These are phyloP conservation scores for Augochlorella aurata DNA, from an alignment of 2,888 invertebrate genomes.

Conservation along the genomic window DNA sequence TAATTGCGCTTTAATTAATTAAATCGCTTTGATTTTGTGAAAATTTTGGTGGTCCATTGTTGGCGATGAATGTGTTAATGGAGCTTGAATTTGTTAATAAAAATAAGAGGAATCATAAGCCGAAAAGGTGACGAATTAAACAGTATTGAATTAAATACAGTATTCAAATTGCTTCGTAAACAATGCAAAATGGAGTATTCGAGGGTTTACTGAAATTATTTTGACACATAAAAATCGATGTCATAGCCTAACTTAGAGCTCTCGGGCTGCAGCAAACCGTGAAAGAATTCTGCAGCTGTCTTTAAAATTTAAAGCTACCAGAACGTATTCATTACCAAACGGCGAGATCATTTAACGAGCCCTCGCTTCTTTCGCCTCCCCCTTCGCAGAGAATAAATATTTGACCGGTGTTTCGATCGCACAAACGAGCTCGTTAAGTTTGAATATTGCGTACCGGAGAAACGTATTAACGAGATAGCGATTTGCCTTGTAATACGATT, in stretches of 20 bases:
- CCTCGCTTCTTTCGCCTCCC: conserved; percentile 22
- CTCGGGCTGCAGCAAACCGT: background rate
- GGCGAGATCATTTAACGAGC: conserved; percentile 31
- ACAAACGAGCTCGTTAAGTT: conserved; percentile 16
- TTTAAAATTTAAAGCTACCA: background rate
- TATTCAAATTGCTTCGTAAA: too few species aligned
- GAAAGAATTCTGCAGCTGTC: background rate
- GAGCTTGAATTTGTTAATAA: too few species aligned
- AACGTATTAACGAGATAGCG: conserved; percentile 11
- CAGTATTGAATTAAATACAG: too few species aligned
- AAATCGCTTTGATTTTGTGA: too few species aligned
- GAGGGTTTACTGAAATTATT: background rate
- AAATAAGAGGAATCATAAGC: too few species aligned
- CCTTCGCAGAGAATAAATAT: conserved; percentile 39
- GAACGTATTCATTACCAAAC: conserved; percentile 21
- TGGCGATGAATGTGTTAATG: too few species aligned
- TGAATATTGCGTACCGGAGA: conserved; percentile 15
- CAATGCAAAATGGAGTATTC: too few species aligned
- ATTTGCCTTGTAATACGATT: background rate
- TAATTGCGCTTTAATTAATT: too few species aligned
- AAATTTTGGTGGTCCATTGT: too few species aligned
- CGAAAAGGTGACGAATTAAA: too few species aligned
- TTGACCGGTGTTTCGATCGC: conserved; percentile 20
- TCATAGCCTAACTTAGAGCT: background rate
- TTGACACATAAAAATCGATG: background rate